Evolutionary conservation across 2,113 vertebrate genomes (phyloP).

Genomic region (Otocyon megalotis): DNA sequence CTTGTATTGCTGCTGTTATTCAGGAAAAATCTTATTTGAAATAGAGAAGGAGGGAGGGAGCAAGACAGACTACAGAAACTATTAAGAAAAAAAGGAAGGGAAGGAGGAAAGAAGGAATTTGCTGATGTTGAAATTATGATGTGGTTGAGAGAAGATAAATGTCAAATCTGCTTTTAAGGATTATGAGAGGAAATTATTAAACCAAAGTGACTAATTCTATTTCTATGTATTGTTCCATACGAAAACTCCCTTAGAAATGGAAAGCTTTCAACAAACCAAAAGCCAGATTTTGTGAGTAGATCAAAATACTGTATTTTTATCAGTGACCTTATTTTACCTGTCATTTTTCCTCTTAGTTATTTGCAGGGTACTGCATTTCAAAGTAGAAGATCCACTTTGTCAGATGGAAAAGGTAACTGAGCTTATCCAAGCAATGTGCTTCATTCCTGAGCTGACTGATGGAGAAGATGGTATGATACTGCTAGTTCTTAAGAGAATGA

Average conservation of each 20-base stretch:
- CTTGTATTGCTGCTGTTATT: neutral
- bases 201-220: neutral
- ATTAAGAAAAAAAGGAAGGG: neutral
- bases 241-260: neutral
- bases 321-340: neutral
- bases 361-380: neutral
- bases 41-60: neutral
- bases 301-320: neutral
- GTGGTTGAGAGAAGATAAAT: neutral
- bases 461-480: neutral
- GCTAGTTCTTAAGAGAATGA: neutral
- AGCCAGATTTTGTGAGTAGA: neutral
- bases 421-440: neutral
- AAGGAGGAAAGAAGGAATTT: neutral
- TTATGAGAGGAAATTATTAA: neutral
- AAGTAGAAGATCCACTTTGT: neutral
- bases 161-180: neutral
- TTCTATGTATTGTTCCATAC: neutral
- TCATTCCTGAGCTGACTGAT: neutral
- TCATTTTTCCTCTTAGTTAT: neutral
- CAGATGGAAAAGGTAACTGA: neutral
- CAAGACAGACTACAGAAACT: neutral
- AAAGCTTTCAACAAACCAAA: neutral
- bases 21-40: neutral
- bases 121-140: neutral